Evolutionary conservation across 2,888 invertebrate genomes (phyloP).

Genomic region (Apotomis betuletana): DNA sequence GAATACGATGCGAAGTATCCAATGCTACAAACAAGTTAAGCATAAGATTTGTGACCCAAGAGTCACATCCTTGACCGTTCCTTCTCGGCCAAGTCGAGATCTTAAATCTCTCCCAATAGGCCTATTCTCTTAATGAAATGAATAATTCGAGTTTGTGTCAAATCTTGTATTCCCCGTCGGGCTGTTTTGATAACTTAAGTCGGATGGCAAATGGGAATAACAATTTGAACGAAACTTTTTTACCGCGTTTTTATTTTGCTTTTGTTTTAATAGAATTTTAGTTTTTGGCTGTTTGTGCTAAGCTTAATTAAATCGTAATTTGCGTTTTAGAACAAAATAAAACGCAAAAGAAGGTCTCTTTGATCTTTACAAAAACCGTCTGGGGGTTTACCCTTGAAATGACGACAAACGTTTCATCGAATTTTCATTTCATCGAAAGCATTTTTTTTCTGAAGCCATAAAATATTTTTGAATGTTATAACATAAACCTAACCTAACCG

Average conservation of each 20-base stretch:
- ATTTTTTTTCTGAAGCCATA: no score
- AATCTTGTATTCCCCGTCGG: constrained; percentile 29
- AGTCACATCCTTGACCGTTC: constrained; percentile 21
- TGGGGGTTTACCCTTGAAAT: no score
- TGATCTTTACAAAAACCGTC: no score
- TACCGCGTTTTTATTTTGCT: not conserved
- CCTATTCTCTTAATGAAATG: constrained; percentile 41
- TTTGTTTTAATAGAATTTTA: not conserved
- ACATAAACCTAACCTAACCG: no score
- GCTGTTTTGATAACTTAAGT: constrained; percentile 33
- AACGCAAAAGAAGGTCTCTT: no score
- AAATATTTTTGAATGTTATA: no score
- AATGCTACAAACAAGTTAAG: no score
- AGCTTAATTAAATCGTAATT: no score
- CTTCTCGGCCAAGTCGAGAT: constrained; percentile 1
- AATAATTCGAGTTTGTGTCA: constrained; percentile 40
- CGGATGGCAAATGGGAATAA: constrained; percentile 9
- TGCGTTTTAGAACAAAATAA: no score
- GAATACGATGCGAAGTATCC: no score
- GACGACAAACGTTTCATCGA: no score
- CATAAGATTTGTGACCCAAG: constrained; percentile 1
- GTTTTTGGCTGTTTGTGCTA: not conserved
- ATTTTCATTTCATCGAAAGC: no score
- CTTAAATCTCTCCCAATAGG: constrained; percentile 27
- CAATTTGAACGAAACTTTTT: constrained; percentile 10